Evolutionary conservation across 2,797 vertebrate genomes (phyloP), one percentile per base, ranked within the genome.

Genomic region (Microchirus variegatus): DNA sequence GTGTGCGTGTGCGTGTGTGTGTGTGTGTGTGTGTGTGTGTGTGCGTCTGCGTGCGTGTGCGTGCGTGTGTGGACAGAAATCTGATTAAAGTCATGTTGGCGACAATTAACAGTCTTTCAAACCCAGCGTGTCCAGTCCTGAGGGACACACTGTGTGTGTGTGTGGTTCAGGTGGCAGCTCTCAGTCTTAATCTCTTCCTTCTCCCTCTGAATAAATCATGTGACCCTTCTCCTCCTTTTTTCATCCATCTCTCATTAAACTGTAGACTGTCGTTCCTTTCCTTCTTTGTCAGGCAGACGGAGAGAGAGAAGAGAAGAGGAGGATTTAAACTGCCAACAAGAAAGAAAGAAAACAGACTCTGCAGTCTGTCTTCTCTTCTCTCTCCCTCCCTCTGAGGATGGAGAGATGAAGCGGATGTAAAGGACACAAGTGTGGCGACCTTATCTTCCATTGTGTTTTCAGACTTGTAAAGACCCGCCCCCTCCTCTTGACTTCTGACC

Each of bases 61-160:
- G 62, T 56, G 49, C 63, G 60, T 49, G 53, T 37, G 45, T 31
- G 57, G n/a, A 58, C 66, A 68, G 69, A 85, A 96, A 95, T 95
- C 90, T 96, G 96, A 98, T 98, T 98, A 97, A 98, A 97, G 78
- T 94, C 94, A 56, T 97, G 96, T 97, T 96, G 95, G 94, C 92
- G 93, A 96, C 96, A 97, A 96, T 97, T 97, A 98, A 95, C 95
- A 92, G 87, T 92, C 91, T 85, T 85, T 92, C 86, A 85, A 67
- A 80, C 75, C 83, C 53, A 53, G 85, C 80, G 91, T 93, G 93
- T 89, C 85, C 78, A 91, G 87, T 90, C 89, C 90, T 73, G 35
- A 74, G 91, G 91, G 69, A 57, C 53, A 8, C 2, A 49, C 63
- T 56, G 67, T 59, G 63, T 46, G 45, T 63, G 67, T 77, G 70